Conservation (phyloP, 53 echinoderm and acorn worm species). For the Stichopus horrens region DNA sequence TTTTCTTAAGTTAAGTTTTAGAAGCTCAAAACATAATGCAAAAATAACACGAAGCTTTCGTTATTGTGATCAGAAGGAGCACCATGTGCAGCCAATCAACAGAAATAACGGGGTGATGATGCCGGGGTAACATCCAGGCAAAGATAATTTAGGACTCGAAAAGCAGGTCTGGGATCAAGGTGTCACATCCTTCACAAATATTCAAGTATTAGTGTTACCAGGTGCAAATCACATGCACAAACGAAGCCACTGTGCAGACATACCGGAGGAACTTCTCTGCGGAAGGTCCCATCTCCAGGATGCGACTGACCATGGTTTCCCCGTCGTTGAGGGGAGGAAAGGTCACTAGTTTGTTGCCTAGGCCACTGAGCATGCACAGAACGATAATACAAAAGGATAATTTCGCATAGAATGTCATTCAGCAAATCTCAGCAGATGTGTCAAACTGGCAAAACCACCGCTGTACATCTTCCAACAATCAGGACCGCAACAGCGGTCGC, state of each 20-base stretch:
- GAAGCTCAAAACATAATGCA: too few species aligned
- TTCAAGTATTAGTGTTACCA: background rate
- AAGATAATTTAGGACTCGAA: background rate
- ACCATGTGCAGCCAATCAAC: too few species aligned
- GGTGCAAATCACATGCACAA: conserved; percentile 9
- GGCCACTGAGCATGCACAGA: conserved; percentile 72
- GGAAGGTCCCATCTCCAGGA: conserved; percentile 95
- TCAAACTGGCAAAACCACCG: background rate
- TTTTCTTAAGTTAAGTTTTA: too few species aligned
- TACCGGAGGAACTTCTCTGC: conserved; percentile 97
- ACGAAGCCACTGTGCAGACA: conserved; percentile 52
- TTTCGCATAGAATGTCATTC: background rate
- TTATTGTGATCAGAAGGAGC: too few species aligned
- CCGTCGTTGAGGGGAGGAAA: conserved; percentile 98
- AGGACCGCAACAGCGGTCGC: too few species aligned
- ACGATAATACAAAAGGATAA: conserved; percentile 8
- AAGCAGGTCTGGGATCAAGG: background rate
- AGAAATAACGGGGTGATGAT: too few species aligned
- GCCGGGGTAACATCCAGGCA: background rate
- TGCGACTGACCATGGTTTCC: conserved; percentile 89
- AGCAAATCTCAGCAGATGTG: background rate
- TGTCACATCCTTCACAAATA: background rate
- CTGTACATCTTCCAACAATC: too few species aligned
- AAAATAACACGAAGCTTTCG: too few species aligned
- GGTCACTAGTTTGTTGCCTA: conserved; percentile 89